Evolutionary conservation across 1,140 invertebrate species (phyloP).

Genomic region (Drosophila aff.): DNA sequence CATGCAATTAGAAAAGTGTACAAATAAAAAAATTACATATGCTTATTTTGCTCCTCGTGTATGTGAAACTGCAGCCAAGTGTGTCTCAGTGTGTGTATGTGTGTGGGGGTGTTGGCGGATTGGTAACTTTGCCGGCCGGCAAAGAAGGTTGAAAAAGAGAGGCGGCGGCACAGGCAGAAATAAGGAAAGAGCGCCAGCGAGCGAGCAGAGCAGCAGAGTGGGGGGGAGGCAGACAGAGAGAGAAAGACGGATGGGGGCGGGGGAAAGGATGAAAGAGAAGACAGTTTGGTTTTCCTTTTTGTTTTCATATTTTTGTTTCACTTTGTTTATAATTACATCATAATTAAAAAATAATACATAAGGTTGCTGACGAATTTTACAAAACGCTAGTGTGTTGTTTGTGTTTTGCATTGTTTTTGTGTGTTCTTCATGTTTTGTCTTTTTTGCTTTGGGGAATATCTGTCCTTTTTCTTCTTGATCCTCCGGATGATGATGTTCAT

Average conservation of each 20-base stretch:
- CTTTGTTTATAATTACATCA: slow-evolving; percentile 82
- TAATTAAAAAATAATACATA: slow-evolving; percentile 84
- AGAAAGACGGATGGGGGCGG: not conserved
- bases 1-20: slow-evolving; percentile 76
- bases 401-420: slow-evolving; percentile 61
- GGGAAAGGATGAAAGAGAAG: slow-evolving; percentile 47
- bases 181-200: slow-evolving; percentile 11
- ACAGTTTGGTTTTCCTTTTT: slow-evolving; percentile 72
- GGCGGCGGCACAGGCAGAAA: slow-evolving; percentile 7
- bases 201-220: slow-evolving; percentile 20
- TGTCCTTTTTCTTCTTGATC: slow-evolving; percentile 40
- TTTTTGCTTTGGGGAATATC: slow-evolving; percentile 62
- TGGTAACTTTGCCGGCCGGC: slow-evolving; percentile 63
- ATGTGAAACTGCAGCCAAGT: slow-evolving; percentile 38
- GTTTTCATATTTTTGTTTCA: slow-evolving; percentile 83
- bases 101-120: slow-evolving; percentile 9
- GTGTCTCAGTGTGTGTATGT: slow-evolving; percentile 11
- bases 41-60: slow-evolving; percentile 21
- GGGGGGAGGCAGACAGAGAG: slow-evolving; percentile 11
- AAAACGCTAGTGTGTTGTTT: slow-evolving; percentile 68
- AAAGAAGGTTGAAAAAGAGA: slow-evolving; percentile 26
- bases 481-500: slow-evolving; percentile 46
- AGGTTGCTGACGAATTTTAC: slow-evolving; percentile 78
- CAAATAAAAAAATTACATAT: slow-evolving; percentile 58
- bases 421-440: slow-evolving; percentile 27